These are phyloP conservation scores for Pachydiplax longipennis DNA, from an alignment of 2,888 invertebrate genomes.

Conservation along the genomic window DNA sequence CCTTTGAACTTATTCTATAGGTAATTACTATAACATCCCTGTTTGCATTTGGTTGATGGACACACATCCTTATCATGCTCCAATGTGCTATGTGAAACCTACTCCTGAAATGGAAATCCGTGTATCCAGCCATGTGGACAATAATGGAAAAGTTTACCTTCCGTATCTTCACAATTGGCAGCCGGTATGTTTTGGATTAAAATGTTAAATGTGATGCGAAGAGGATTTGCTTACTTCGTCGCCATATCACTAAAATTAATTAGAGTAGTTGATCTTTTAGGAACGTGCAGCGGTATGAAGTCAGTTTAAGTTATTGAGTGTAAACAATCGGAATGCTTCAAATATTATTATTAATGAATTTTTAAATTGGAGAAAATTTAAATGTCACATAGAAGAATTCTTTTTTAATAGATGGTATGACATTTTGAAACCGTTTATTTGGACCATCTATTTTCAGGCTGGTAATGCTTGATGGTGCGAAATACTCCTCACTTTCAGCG, in stretches of 20 bases:
- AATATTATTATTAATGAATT: no score
- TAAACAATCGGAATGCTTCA: no score
- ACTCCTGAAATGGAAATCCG: constrained; percentile 95
- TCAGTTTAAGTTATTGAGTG: no score
- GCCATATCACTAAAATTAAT: not conserved
- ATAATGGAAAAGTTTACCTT: constrained; percentile 93
- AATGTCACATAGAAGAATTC: no score
- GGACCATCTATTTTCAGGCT: no score
- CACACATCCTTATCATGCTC: constrained; percentile 96
- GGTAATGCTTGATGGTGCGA: no score
- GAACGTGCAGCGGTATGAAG: no score
- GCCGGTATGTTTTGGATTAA: constrained; percentile 62
- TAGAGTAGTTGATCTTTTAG: not conserved
- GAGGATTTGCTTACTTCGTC: not conserved
- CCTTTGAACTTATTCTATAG: constrained; percentile 58
- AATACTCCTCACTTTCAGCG: no score
- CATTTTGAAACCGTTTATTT: no score
- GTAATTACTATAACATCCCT: constrained; percentile 91
- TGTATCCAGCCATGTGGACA: constrained; percentile 92
- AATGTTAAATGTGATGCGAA: not conserved
- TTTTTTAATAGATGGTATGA: no score
- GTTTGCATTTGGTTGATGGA: constrained; percentile 96
- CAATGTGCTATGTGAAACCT: constrained; percentile 93
- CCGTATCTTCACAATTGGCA: constrained; percentile 97
- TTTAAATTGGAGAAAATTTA: no score